Evolutionary conservation across 2,888 invertebrate species (phyloP), one percentile per base, ranked within the genome.

Genomic region (Megamerina dolium): DNA sequence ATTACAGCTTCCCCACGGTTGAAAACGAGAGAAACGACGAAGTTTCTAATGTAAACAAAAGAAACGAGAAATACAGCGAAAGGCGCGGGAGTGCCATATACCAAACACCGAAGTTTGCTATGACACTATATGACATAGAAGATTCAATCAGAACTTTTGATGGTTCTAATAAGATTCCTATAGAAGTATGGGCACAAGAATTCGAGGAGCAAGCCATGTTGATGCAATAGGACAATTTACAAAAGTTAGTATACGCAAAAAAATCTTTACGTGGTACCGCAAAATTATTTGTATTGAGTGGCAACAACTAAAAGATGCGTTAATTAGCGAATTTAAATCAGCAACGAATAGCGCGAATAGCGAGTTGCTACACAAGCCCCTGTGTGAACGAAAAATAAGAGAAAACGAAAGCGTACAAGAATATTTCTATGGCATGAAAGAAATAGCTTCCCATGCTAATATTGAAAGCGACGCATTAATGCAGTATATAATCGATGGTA

Each of bases 281-380:
- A 19, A 34, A 34, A 34, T 34, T 34, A 19, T 34, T 34, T 34
- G 19, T 34, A 45, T 19, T 31, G 19, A 36, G 8, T 49, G 42
- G 37, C 9, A 21, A 6, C 30, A 9, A 5, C 20, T 48, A 5
- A 46, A 32, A 37, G 17, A 21, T 2, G 36, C 35, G 18, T 35
- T 49, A 16, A 27, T 46, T 2, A 37, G 40, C 5, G 50, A 52
- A 32, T 50, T 52, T 43, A 14, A 31, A 4, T 33, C 17, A 16
- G 37, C 12, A 12, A 16, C 37, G 8, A 46, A 36, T n/a, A 48
- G 49, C 27, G 51, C 42, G 2, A 18, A n/a, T n/a, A n/a, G n/a
- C n/a, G n/a, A n/a, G n/a, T 19, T 40, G 9, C 14, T 48, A 9
- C 49, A 51, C n/a, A 36, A 42, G 26, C 35, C n/a, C 5, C n/a